Base-by-base conservation (phyloP, 2,888 invertebrate genomes). In the Aethes cnicana region DNA sequence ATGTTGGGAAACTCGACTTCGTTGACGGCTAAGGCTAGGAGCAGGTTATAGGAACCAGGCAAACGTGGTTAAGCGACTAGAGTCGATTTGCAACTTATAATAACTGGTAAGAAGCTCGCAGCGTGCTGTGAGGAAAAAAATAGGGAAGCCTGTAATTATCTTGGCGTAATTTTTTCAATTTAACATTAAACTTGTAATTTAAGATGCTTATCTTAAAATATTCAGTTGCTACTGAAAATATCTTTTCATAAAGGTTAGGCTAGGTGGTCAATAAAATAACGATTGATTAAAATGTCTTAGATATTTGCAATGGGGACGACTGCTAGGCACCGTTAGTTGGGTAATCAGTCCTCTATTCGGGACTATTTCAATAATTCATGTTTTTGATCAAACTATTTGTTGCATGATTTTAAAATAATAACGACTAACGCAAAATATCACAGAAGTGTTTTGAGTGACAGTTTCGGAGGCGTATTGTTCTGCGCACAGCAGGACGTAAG, bases 401-500 rank as follows among this genome's bases (percentile, higher is more conserved):
- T n/a, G n/a, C n/a, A n/a, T n/a, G n/a, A n/a, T n/a, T n/a, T n/a
- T n/a, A n/a, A n/a, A n/a, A 6, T 30, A 30, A 28, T 28, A 28
- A 12, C 6, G n/a, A n/a, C n/a, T n/a, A n/a, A n/a, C n/a, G 17
- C 21, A 17, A 35, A 26, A 46, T 21, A 46, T 35, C 9, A 32
- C 46, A 32, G 46, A 46, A 52, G 46, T 26, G 30, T 46, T 39
- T 46, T 54, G 47, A 54, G 30, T 48, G 47, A 48, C 48, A 37
- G 32, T 53, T 47, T 33, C 26, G 50, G 47, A 46, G 26, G 46
- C 37, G 52, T 46, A 61, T 60, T 62, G 63, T 58, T 55, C 58
- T 53, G 55, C 60, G 61, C 67, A 63, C 69, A 69, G 71, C 70
- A 71, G 71, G 73, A 72, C 66, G 71, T 66, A 66, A 66, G 42